Percentiles rank a stretch among this genome's conserved stretches.
Conservation (phyloP, 2,113 vertebrate species). For the Aspiorhynchus laticeps region DNA sequence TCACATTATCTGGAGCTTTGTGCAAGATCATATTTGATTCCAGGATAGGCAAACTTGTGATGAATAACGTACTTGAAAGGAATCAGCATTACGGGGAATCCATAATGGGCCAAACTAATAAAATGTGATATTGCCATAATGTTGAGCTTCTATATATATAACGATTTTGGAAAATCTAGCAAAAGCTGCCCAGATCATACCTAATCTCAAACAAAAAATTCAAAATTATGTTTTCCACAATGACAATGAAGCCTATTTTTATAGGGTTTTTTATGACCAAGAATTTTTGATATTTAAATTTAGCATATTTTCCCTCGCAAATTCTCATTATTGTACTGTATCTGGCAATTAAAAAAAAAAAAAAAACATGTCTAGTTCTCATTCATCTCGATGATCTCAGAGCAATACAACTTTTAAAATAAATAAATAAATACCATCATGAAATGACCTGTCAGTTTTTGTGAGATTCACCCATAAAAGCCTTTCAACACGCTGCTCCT, state of each 20-base stretch:
- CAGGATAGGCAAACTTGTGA: conserved; percentile 5
- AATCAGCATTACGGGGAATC: conserved; percentile 11
- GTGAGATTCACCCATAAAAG: not conserved
- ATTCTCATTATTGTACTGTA: not conserved
- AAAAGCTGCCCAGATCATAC: not conserved
- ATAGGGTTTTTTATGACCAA: not conserved
- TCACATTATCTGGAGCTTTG: conserved; percentile 36
- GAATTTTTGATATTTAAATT: not conserved
- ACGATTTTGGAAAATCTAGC: not conserved
- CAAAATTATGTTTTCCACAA: not conserved
- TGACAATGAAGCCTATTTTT: not conserved
- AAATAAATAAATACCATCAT: not conserved
- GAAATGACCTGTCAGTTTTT: not conserved
- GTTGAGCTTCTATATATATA: not conserved
- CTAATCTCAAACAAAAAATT: not conserved
- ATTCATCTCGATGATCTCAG: not conserved
- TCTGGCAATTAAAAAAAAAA: not conserved
- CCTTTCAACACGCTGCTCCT: not conserved
- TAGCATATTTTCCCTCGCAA: not conserved
- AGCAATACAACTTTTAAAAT: not conserved
- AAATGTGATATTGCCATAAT: not conserved
- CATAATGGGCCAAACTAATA: conserved; percentile 6
- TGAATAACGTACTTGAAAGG: conserved; percentile 9
- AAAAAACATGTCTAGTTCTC: not conserved
- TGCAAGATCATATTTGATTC: conserved; percentile 11